A percentile compares a stretch with the other conserved stretches of the same genome.
Conservation (phyloP, 2,797 vertebrate genomes). For the Denticeps clupeoides region DNA sequence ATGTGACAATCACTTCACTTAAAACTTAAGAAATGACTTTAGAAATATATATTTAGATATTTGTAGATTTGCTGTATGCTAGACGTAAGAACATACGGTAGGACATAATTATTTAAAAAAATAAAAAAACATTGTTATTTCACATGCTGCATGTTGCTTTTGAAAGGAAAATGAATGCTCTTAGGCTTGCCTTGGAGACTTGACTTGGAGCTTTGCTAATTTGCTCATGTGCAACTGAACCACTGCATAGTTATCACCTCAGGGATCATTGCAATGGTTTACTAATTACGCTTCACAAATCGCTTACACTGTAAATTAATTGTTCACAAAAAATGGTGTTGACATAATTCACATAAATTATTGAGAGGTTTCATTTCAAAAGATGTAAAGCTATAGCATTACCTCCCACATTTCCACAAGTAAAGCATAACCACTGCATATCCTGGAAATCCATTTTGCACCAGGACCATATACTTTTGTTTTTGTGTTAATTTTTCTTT, state of each 20-base stretch:
- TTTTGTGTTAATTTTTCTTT: too few species aligned
- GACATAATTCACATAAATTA: conserved; percentile 16
- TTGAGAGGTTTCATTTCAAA: conserved; percentile 20
- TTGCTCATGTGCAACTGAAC: conserved; percentile 33
- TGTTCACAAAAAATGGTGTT: conserved; percentile 35
- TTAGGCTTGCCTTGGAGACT: conserved; percentile 46
- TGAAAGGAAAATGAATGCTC: conserved; percentile 44
- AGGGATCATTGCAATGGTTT: conserved; percentile 45
- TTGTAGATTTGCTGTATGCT: too few species aligned
- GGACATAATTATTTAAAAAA: too few species aligned
- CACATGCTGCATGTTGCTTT: conserved; percentile 28
- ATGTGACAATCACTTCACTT: too few species aligned
- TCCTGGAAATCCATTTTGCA: too few species aligned
- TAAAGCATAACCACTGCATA: background rate
- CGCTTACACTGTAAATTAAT: conserved; percentile 48
- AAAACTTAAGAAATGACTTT: too few species aligned
- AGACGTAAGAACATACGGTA: too few species aligned
- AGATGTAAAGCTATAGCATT: too few species aligned
- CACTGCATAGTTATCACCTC: conserved; percentile 44
- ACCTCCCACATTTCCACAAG: background rate
- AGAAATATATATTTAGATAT: too few species aligned
- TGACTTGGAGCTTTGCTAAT: conserved; percentile 51
- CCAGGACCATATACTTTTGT: too few species aligned
- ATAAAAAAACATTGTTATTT: too few species aligned
- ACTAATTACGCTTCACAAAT: conserved; percentile 47